These are phyloP conservation scores for Drosophila lacicola DNA, from an alignment of 2,888 invertebrate species.

Conservation along the genomic window DNA sequence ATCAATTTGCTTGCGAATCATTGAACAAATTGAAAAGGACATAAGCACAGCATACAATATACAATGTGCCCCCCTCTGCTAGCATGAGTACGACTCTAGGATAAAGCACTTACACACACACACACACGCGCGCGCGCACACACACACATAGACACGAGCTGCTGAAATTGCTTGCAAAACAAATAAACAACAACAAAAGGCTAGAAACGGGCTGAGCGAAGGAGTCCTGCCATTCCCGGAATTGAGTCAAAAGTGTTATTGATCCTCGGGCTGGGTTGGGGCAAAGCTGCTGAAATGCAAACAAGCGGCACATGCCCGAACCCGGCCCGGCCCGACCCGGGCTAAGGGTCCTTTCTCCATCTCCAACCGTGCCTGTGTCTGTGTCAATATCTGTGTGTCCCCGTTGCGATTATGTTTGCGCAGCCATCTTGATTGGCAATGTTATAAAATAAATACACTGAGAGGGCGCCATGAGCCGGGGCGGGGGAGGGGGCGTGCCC, in stretches of 20 bases:
- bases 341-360: constrained; percentile 39
- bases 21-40: constrained; percentile 83
- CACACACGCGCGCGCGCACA: too few species aligned
- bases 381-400: constrained; percentile 59
- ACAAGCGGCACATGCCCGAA: constrained; percentile 54
- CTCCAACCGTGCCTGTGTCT: constrained; percentile 14
- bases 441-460: constrained; percentile 85
- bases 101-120: constrained; percentile 44
- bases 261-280: constrained; percentile 68
- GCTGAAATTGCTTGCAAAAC: constrained; percentile 78
- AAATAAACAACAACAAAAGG: constrained; percentile 77
- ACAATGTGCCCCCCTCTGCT: constrained; percentile 4
- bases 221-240: constrained; percentile 56
- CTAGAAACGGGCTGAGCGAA: constrained; percentile 16
- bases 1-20: constrained; percentile 83
- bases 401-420: constrained; percentile 85
- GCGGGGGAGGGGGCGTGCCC: constrained; percentile 42
- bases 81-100: constrained; percentile 14
- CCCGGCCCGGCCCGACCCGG: constrained; percentile 9
- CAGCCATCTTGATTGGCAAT: constrained; percentile 86
- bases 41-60: constrained; percentile 56
- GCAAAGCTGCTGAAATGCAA: constrained; percentile 67
- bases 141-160: constrained; percentile 6
- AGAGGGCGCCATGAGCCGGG: constrained; percentile 39
- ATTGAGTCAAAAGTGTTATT: constrained; percentile 81